These are phyloP conservation scores for Grallaria varia DNA, from an alignment of 2,113 vertebrate genomes.

Conservation along the genomic window DNA sequence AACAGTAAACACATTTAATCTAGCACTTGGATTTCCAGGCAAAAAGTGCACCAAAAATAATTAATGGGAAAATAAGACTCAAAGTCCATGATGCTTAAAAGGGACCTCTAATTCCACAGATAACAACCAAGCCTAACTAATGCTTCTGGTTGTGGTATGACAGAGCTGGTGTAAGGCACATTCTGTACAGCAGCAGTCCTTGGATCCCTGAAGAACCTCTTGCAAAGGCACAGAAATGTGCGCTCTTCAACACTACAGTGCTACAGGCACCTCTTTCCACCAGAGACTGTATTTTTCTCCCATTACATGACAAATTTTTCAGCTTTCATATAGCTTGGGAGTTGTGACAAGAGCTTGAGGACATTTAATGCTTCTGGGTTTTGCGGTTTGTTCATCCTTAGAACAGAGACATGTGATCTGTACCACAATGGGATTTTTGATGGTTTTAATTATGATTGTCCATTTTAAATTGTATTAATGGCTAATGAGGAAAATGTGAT, in stretches of 20 bases:
- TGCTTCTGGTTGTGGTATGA: background rate
- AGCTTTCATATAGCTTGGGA: background rate
- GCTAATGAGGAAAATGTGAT: background rate
- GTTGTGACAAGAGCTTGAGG: background rate
- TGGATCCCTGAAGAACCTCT: background rate
- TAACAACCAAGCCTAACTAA: background rate
- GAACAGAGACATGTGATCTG: background rate
- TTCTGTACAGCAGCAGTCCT: background rate
- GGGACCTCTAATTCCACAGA: background rate
- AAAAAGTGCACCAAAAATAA: background rate
- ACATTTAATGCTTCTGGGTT: background rate
- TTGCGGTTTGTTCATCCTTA: background rate
- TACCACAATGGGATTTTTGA: background rate
- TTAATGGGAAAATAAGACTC: background rate
- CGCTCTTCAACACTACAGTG: background rate
- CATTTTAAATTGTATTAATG: background rate
- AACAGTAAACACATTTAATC: background rate
- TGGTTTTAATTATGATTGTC: background rate
- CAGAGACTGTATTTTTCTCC: background rate
- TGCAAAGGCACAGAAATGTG: background rate
- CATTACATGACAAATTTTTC: background rate
- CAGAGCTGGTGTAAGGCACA: background rate
- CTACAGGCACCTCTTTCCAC: background rate
- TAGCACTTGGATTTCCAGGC: background rate
- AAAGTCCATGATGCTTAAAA: background rate